Base-by-base conservation (phyloP, 1,140 invertebrate species). In the Anoplophora glabripennis region DNA sequence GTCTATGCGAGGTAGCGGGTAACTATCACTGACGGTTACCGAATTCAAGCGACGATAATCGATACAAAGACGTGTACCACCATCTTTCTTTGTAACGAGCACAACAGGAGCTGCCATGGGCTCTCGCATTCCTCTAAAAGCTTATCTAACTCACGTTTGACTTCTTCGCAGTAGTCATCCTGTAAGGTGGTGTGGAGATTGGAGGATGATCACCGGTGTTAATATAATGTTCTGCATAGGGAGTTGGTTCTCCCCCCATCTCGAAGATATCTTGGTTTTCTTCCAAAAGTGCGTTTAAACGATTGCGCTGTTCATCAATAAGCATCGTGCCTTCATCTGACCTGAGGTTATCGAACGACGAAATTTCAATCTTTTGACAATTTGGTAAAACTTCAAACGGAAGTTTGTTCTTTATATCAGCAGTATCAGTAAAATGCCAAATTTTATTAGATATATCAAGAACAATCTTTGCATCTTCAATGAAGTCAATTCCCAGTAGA, bases 1-100 rank as follows among this genome's bases (percentile, higher is more conserved):
- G 35, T 61, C 48, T 8, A 84, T 80, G 7, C 73, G 64, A 1
- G 81, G 82, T 5, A 85, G 58, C 0, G 81, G 81, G 67, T 78
- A 84, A 3, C 37, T 38, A 37, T 76, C 74, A 11, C 62, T 54
- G 3, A 59, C 58, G 1, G 76, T 78, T 0, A 72, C 58, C 1
- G 67, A 49, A 57, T 77, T 79, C 4, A 77, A 40, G 12, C 52
- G n/a, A 4, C 78, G 46, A 47, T 74, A 82, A 62, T 83, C 79
- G 1, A 82, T 59, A 57, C 78, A 80, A 17, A 80, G 63, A 7
- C 76, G 47, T 1, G 42, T 63, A 3, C 12, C 56, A 12, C 67
- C 68, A 52, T 74, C 60, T 28, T 79, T 78, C 56, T 86, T 86
- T 0, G 61, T 67, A 0, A 82, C 75, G 7, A 83, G 47, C 0